Evolutionary conservation across 2,888 invertebrate genomes (phyloP), one percentile per base, ranked within the genome.

Genomic region (Drosophila pseudotalamancana): DNA sequence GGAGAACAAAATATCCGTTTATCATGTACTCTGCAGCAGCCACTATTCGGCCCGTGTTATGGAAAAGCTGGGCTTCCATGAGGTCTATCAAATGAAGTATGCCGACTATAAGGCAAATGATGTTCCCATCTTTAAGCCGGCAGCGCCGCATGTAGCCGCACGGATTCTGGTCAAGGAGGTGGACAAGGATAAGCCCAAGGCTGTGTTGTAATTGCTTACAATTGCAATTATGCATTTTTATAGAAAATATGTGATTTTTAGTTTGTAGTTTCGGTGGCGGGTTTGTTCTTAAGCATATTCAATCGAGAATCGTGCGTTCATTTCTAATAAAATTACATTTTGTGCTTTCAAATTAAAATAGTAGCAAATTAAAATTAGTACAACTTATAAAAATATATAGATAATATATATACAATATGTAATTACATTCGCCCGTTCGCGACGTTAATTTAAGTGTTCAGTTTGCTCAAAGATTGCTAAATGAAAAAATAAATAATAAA

Each of bases 11-110:
- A 91, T 92, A 42, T 79, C 85, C n/a, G 91, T 96, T 6, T 92
- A 95, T 60, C 93, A 96, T 21, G 93, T 94, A 35, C 94, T 96
- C 74, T 96, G 96, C 62, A 94, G 95, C 4, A 96, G 96, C 82
- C 93, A 94, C 61, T 96, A 93, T 90, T 96, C 96, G 1, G 95
- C 95, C 0, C 94, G 93, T 88, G 94, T 96, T 0, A 94, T 96
- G 48, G 94, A 94, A 67, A 93, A 94, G 76, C 91, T 94, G 19
- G 96, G 95, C 35, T 96, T 95, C 90, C 93, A 94, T 31, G 93
- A 94, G 86, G 93, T 95, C 48, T 95, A 94, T 89, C 92, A 92
- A 32, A 91, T 95, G 12, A 92, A 93, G 4, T 97, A 95, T 87
- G 91, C 91, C 0, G 95, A 96, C 48, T 95, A 95, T 79, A 87